Conservation (phyloP, 2,797 vertebrate genomes). For the Parambassis ranga region DNA sequence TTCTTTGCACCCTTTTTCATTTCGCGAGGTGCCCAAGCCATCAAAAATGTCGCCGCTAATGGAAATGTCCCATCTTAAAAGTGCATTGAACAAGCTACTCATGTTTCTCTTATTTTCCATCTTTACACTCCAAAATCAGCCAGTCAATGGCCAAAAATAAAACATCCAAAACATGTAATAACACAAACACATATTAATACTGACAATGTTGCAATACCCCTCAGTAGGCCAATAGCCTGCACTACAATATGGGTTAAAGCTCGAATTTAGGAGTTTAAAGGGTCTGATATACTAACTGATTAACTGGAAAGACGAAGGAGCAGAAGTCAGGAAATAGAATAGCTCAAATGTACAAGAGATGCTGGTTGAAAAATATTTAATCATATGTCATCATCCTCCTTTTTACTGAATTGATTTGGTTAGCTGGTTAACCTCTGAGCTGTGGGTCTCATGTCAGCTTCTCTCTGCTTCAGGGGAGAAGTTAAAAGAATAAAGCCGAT, state of each 20-base stretch:
- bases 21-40: slow-evolving; percentile 10
- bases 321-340: slow-evolving; percentile 40
- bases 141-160: slow-evolving; percentile 78
- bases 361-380: slow-evolving; percentile 42
- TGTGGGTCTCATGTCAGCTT: not conserved
- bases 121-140: slow-evolving; percentile 61
- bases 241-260: slow-evolving; percentile 58
- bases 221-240: slow-evolving; percentile 62
- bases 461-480: not conserved
- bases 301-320: slow-evolving; percentile 44
- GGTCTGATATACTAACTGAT: slow-evolving; percentile 40
- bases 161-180: slow-evolving; percentile 61
- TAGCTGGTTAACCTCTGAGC: slow-evolving; percentile 23
- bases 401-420: slow-evolving; percentile 39
- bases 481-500: not conserved
- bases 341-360: slow-evolving; percentile 52
- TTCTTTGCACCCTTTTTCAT: slow-evolving; percentile 40
- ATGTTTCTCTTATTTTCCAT: slow-evolving; percentile 64
- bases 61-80: slow-evolving; percentile 71
- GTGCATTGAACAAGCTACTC: slow-evolving; percentile 78
- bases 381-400: not conserved
- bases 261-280: slow-evolving; percentile 56
- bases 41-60: slow-evolving; percentile 40
- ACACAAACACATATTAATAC: slow-evolving; percentile 74
- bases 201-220: slow-evolving; percentile 68